A percentile compares a stretch with the other conserved stretches of the same genome.
phyloP scores from a whole-genome alignment of 2,888 invertebrate genomes.

The Tillus elongatus region DNA sequence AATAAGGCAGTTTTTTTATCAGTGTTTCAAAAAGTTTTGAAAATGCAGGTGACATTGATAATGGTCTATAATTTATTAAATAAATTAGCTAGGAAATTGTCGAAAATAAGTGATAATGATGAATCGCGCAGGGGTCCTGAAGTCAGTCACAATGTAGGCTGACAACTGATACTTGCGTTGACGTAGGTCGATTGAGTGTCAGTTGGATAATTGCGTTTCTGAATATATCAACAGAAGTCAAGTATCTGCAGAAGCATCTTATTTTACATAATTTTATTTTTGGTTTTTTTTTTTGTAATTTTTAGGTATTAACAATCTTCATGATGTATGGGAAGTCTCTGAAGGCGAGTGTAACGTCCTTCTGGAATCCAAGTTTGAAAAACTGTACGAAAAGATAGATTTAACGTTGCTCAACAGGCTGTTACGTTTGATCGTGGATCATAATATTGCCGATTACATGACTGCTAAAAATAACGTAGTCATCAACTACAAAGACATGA shows the following conservation, averaged over 20 bases:
- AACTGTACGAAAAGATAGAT: slow-evolving; percentile 99
- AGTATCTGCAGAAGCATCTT: too few species aligned
- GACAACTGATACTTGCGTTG: slow-evolving; percentile 24
- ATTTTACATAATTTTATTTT: background rate
- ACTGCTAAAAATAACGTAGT: slow-evolving; percentile 99
- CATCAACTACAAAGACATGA: slow-evolving; percentile 99
- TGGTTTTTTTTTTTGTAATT: slow-evolving; percentile 11
- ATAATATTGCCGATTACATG: slow-evolving; percentile 99
- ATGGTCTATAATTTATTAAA: too few species aligned
- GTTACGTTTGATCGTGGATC: slow-evolving; percentile 94
- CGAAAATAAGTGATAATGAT: too few species aligned
- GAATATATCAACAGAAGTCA: too few species aligned
- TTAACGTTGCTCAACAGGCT: slow-evolving; percentile 93
- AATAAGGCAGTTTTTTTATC: too few species aligned
- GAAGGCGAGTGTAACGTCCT: slow-evolving; percentile 99
- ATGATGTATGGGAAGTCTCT: slow-evolving; percentile 97
- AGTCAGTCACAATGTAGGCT: slow-evolving; percentile 26
- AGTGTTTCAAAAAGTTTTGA: too few species aligned
- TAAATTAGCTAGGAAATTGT: too few species aligned
- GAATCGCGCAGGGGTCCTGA: slow-evolving; percentile 32
- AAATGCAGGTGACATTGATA: too few species aligned
- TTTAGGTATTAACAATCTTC: slow-evolving; percentile 84
- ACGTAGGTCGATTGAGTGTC: slow-evolving; percentile 15
- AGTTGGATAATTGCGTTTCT: slow-evolving; percentile 17
- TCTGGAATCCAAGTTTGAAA: slow-evolving; percentile 93